Base-by-base conservation (phyloP, 2,888 invertebrate species). In the Nephrocerus scutellatus region DNA sequence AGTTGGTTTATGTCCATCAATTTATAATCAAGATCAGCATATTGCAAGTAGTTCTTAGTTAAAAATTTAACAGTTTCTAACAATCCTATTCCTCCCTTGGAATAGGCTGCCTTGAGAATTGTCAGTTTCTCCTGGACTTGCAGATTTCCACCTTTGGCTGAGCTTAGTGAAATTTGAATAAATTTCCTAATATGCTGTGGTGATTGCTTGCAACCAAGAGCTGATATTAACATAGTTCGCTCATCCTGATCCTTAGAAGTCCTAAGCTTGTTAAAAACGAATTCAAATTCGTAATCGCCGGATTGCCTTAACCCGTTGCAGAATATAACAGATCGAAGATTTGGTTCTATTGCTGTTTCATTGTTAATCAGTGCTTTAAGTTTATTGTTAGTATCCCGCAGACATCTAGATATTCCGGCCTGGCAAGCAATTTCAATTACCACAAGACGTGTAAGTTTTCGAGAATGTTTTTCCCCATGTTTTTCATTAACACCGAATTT, bases 131-230 rank as follows among this genome's bases (percentile, higher is more conserved):
- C 67, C 32, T 62, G 59, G 0, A 32, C 30, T 7, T 56, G 55
- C 37, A 64, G 39, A 13, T 46, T 44, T 13, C 56, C 56, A 3
- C 16, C 21, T 3, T 4, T 0, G 12, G 54, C 49, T 1, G 29
- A 6, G 16, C 41, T 41, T 23, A 63, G 58, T 13, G 64, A 60
- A 43, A 58, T 61, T 16, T 46, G 36, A 13, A 67, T 63, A 59
- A 66, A 82, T 71, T 71, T 71, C 22, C 57, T 49, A 13, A 83
- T 67, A 6, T 74, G 69, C 20, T 72, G 70, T 1, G 60, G 54
- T 30, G 79, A 70, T 13, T 71, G 66, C 3, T 79, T 72, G 52
- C 86, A 86, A 7, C 81, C 79, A 31, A 88, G 58, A 1, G 80
- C 73, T 1, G 69, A 68, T 29, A 83, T 69, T 0, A 84, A 62